Evolutionary conservation across 2,113 vertebrate genomes (phyloP).

Genomic region (Heliornis fulica): DNA sequence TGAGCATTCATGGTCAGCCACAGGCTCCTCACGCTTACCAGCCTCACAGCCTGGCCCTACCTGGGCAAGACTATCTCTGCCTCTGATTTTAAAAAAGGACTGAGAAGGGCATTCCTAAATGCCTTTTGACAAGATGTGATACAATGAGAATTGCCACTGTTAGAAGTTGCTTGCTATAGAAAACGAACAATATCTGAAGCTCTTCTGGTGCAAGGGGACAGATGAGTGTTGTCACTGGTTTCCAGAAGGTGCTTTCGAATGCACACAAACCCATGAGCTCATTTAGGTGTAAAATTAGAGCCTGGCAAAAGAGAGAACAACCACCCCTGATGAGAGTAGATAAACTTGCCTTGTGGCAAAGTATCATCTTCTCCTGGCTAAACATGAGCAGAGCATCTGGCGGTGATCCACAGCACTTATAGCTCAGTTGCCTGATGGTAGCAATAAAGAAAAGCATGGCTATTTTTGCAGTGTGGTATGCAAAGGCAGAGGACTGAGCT

Average conservation of each 20-base stretch:
- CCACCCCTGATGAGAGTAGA: neutral
- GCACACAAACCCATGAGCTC: neutral
- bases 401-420: neutral
- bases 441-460: neutral
- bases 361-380: neutral
- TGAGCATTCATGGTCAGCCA: neutral
- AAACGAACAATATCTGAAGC: neutral
- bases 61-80: neutral
- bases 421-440: neutral
- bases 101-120: neutral
- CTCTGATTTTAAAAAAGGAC: neutral
- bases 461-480: neutral
- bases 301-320: neutral
- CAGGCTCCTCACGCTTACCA: fast-evolving
- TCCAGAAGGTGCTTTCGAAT: neutral
- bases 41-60: neutral
- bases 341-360: neutral
- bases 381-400: neutral
- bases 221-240: neutral
- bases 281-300: neutral
- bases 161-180: neutral
- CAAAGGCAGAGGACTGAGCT: neutral
- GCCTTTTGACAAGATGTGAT: neutral
- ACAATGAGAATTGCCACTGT: neutral
- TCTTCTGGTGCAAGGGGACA: neutral